These are phyloP conservation scores for Hirundo rustica DNA, from an alignment of 2,797 vertebrate species.

Conservation along the genomic window DNA sequence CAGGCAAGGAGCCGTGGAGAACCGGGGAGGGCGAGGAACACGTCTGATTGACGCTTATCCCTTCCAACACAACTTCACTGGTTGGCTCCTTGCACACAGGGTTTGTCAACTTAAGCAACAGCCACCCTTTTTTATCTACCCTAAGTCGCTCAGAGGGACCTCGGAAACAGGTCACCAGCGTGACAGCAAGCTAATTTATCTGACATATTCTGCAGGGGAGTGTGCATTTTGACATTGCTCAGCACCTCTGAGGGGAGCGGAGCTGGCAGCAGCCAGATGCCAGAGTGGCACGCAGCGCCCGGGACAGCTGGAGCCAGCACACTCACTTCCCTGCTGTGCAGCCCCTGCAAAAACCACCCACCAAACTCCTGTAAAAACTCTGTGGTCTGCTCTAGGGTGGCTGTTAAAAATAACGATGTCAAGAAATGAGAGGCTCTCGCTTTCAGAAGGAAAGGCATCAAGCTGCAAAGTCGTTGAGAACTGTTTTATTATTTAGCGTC, in stretches of 20 bases:
- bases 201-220: background rate
- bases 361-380: background rate
- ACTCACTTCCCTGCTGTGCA: background rate
- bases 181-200: background rate
- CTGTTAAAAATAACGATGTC: background rate
- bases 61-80: background rate
- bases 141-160: background rate
- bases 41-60: background rate
- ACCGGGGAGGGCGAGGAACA: background rate
- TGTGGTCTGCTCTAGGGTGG: background rate
- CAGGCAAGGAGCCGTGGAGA: background rate
- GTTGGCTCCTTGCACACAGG: background rate
- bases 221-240: background rate
- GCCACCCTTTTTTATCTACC: background rate
- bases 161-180: fast-evolving
- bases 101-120: background rate
- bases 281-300: fast-evolving
- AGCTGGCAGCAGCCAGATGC: background rate
- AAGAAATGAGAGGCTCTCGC: background rate
- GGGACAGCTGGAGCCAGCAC: background rate
- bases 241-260: background rate
- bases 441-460: background rate
- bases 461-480: background rate
- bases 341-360: background rate
- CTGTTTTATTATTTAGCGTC: background rate